These are phyloP conservation scores for Eudasyphora cyanicolor DNA, from an alignment of 2,888 invertebrate genomes.

Conservation along the genomic window DNA sequence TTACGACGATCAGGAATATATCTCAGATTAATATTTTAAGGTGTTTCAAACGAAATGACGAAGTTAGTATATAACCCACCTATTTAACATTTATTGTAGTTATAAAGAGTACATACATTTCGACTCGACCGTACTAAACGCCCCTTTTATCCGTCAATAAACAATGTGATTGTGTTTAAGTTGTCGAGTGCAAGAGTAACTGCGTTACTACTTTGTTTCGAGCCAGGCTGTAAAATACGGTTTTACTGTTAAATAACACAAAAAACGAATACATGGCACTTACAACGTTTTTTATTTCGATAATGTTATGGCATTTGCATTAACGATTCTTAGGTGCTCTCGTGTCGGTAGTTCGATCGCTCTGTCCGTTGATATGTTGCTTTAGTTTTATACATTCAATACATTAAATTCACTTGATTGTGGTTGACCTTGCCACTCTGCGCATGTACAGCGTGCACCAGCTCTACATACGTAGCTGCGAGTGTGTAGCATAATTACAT, in stretches of 20 bases:
- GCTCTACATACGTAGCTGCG: slow-evolving; percentile 23
- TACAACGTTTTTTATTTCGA: background rate
- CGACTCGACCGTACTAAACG: no score
- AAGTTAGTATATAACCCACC: no score
- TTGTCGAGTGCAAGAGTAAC: background rate
- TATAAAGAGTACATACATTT: no score
- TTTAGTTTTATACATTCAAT: background rate
- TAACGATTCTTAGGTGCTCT: background rate
- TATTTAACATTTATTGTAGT: no score
- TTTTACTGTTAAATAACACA: background rate
- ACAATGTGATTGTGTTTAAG: background rate
- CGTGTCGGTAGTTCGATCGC: no score
- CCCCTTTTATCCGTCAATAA: background rate
- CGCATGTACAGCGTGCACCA: slow-evolving; percentile 14
- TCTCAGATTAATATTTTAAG: no score
- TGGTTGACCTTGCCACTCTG: slow-evolving; percentile 62
- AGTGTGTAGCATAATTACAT: slow-evolving; percentile 52
- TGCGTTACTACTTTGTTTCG: background rate
- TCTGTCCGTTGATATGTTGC: background rate
- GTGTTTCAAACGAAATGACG: no score
- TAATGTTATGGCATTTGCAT: slow-evolving; percentile 31
- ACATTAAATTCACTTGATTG: slow-evolving; percentile 43
- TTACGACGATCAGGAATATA: no score
- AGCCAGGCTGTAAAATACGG: background rate
- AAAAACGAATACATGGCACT: background rate